A percentile compares a stretch with the other conserved stretches of the same genome.
phyloP scores from a whole-genome alignment of 2,797 vertebrate genomes.

The Xenopus petersii region DNA sequence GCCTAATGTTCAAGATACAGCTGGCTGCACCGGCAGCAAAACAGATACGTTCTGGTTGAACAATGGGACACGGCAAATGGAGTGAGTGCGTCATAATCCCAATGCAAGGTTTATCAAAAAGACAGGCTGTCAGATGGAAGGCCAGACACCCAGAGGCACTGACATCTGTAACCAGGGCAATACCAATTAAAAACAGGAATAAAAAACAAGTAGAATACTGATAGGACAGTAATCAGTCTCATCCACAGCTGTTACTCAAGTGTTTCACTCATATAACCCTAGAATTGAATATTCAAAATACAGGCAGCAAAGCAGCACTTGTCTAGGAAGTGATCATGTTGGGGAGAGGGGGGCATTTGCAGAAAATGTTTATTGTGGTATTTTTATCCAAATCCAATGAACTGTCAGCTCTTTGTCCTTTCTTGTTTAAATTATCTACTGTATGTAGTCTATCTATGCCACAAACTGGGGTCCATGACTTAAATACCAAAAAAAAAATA shows the following conservation, averaged over 20 bases:
- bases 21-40: slow-evolving; percentile 31
- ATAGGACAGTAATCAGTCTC: slow-evolving; percentile 26
- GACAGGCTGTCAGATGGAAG: slow-evolving; percentile 53
- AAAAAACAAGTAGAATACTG: not conserved
- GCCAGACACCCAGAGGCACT: slow-evolving; percentile 42
- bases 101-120: slow-evolving; percentile 41
- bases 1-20: slow-evolving; percentile 36
- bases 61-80: slow-evolving; percentile 47
- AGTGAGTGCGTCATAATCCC: slow-evolving; percentile 22
- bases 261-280: too few species aligned
- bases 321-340: too few species aligned
- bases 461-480: too few species aligned
- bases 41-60: slow-evolving; percentile 46
- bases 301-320: too few species aligned
- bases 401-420: too few species aligned
- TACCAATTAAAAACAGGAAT: slow-evolving; percentile 50
- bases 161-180: slow-evolving; percentile 57
- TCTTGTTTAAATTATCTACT: too few species aligned
- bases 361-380: too few species aligned
- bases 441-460: too few species aligned
- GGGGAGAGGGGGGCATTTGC: too few species aligned
- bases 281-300: too few species aligned
- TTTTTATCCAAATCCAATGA: too few species aligned
- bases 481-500: too few species aligned
- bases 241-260: slow-evolving; percentile 38